Base-by-base conservation (phyloP, 2,888 invertebrate genomes). In the Neoscelio sp. region DNA sequence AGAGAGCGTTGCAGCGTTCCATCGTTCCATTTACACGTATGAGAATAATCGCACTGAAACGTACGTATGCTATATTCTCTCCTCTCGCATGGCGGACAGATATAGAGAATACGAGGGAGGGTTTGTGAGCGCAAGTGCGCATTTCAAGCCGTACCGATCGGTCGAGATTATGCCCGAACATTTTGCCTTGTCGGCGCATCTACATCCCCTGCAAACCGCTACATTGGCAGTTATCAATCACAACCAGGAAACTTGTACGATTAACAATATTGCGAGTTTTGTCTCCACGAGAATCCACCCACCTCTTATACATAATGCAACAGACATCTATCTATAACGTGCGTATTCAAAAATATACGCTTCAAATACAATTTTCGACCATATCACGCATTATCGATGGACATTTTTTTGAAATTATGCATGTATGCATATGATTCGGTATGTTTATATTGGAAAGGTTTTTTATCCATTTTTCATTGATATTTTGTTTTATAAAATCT, bases 191-290 rank as follows among this genome's bases (percentile, higher is more conserved):
- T 78, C 74, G 70, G 56, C 60, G 64, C 62, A 73, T 65, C 70
- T 70, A 75, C 65, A 65, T 58, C 64, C 78, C 46, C 52, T 44
- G 64, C 40, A 70, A 79, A 70, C 78, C 62, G 50, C 58, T 48
- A 33, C 77, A 70, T 73, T 80, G 80, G 62, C 76, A 80, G 76
- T 67, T 71, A 76, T 80, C 76, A 80, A 80, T 80, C 80, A 71
- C 68, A 35, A 18, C 33, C 62, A 67, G 76, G 68, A 76, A 80
- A 67, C 70, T 71, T 67, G 54, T 70, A 70, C 71, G 70, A 56
- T 70, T 75, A 79, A 70, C 58, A 74, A 46, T 75, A 70, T 79
- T 64, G 46, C 28, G 52, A 74, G 42, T 58, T 78, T 78, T 73
- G 74, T 42, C 64, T 58, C 60, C 46, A 35, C 48, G 17, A 17